A percentile compares a stretch with the other conserved stretches of the same genome.
These are phyloP conservation scores for Ectropis grisescens DNA, from an alignment of 1,140 invertebrate genomes.

Conservation along the genomic window DNA sequence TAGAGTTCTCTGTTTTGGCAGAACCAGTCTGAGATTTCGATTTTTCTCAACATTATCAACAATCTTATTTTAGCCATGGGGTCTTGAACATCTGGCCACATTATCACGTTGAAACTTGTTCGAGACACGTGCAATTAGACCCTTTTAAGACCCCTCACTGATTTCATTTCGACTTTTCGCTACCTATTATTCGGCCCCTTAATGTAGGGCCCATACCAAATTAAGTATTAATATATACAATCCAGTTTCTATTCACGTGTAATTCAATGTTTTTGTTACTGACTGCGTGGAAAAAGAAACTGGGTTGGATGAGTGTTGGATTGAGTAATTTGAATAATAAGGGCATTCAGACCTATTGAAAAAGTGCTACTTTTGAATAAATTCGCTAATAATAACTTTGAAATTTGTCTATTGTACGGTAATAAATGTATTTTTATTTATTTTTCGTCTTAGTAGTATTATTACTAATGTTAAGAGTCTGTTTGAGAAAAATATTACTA, in stretches of 20 bases:
- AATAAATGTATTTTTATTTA: too few relatives aligned
- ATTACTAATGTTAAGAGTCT: too few relatives aligned
- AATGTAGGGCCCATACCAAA: constrained; percentile 57
- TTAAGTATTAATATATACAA: constrained; percentile 65
- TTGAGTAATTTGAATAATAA: constrained; percentile 63
- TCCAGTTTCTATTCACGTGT: constrained; percentile 64
- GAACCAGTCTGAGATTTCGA: too few relatives aligned
- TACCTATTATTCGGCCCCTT: constrained; percentile 53
- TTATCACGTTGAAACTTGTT: constrained; percentile 24
- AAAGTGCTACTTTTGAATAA: too few relatives aligned
- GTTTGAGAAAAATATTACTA: too few relatives aligned
- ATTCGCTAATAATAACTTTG: too few relatives aligned
- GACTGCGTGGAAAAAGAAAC: constrained; percentile 50
- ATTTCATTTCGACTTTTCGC: constrained; percentile 48
- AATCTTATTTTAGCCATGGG: too few relatives aligned
- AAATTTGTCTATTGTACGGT: too few relatives aligned
- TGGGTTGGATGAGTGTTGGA: constrained; percentile 55
- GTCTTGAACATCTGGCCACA: constrained; percentile 15
- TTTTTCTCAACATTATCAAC: too few relatives aligned
- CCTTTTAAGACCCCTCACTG: not conserved
- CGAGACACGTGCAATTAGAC: constrained; percentile 23
- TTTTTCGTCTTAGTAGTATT: too few relatives aligned
- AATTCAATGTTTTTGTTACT: constrained; percentile 60
- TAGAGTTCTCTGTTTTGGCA: too few relatives aligned
- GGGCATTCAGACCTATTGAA: constrained; percentile 33